Conservation (phyloP, 2,888 invertebrate genomes). For the Hololepta plana region DNA sequence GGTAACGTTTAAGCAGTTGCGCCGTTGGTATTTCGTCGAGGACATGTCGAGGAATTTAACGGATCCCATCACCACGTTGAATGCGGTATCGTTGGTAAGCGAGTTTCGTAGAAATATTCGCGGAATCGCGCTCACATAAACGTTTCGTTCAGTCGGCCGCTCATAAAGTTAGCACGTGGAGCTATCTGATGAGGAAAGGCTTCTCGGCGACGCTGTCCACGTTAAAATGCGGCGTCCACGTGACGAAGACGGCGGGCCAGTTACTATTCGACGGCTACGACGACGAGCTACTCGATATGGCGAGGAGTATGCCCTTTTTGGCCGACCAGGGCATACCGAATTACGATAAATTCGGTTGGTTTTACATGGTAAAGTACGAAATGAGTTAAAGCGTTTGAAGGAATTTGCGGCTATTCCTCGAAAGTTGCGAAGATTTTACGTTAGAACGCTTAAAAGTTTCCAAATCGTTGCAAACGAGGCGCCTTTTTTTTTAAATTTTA, state of each 20-base stretch:
- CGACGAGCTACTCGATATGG: conserved; percentile 51
- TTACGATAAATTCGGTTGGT: conserved; percentile 73
- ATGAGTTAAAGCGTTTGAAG: too few relatives aligned
- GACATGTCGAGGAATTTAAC: conserved; percentile 46
- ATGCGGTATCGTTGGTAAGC: conserved; percentile 65
- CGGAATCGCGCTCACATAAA: conserved; percentile 17
- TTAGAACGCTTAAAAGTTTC: too few relatives aligned
- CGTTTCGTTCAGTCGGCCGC: conserved; percentile 33
- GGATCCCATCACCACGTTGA: conserved; percentile 55
- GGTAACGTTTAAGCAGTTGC: conserved; percentile 47
- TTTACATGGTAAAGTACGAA: conserved; percentile 56
- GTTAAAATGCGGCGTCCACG: too few relatives aligned
- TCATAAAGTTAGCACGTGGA: conserved; percentile 38
- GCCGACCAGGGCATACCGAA: conserved; percentile 30
- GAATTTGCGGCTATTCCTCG: too few relatives aligned
- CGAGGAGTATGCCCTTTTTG: conserved; percentile 37
- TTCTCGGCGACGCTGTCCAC: too few relatives aligned
- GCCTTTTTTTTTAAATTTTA: too few relatives aligned
- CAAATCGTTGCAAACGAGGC: too few relatives aligned
- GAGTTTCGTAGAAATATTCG: too few relatives aligned
- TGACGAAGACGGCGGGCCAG: conserved; percentile 46
- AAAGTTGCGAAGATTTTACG: too few relatives aligned
- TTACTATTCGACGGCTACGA: conserved; percentile 66
- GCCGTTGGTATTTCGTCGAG: conserved; percentile 51
- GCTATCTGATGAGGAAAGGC: conserved; percentile 33